These are phyloP conservation scores for Papilio helenus DNA, from an alignment of 1,140 invertebrate genomes.

Conservation along the genomic window DNA sequence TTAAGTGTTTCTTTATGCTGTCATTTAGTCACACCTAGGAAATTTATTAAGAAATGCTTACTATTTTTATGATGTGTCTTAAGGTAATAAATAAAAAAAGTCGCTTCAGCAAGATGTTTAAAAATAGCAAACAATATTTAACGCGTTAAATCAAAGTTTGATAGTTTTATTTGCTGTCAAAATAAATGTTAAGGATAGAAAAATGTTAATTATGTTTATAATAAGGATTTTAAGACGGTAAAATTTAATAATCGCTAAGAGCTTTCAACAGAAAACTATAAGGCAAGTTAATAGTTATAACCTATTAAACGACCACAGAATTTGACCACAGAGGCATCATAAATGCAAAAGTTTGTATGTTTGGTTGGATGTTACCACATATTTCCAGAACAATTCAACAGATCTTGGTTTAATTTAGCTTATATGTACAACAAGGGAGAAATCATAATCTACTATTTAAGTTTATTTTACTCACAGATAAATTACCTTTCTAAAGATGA, in stretches of 20 bases:
- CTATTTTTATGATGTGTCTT: constrained; percentile 2
- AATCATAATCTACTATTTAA: no score
- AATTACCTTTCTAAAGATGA: no score
- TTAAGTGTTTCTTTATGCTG: constrained; percentile 10
- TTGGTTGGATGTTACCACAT: no score
- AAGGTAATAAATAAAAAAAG: background rate
- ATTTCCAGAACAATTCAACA: no score
- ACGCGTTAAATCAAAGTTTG: background rate
- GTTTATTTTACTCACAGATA: no score
- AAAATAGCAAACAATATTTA: background rate
- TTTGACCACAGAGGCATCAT: no score
- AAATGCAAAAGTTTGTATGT: no score
- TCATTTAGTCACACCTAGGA: background rate
- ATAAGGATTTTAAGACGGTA: no score
- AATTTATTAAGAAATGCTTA: constrained; percentile 13
- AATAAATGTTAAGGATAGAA: background rate
- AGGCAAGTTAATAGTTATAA: background rate
- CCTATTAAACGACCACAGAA: background rate
- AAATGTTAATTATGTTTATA: background rate
- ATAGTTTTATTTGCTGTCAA: background rate
- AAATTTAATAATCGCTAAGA: no score
- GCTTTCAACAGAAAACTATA: no score
- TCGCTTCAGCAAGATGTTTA: background rate
- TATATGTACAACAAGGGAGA: no score
- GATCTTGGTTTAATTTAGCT: no score